These are phyloP conservation scores for Pogonomyrmex californicus DNA, from an alignment of 1,140 invertebrate genomes.

Conservation along the genomic window DNA sequence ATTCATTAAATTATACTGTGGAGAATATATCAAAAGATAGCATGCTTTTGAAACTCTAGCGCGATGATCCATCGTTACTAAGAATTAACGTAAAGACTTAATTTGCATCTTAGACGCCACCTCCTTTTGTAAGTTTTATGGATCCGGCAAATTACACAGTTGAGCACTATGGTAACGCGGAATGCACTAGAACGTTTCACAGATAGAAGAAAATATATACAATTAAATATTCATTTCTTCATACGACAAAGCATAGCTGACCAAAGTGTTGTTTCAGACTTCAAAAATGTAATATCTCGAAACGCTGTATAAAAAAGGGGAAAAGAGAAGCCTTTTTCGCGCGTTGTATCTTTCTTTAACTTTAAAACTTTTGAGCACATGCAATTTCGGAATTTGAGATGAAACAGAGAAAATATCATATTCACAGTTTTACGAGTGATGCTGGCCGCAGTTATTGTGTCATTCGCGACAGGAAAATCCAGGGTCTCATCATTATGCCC, in stretches of 20 bases:
- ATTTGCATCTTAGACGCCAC: background rate
- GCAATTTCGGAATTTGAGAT: constrained; percentile 34
- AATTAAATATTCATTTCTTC: constrained; percentile 3
- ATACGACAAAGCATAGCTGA: background rate
- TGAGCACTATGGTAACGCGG: background rate
- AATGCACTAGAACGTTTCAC: constrained; percentile 12
- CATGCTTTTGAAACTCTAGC: background rate
- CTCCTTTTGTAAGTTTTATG: constrained; percentile 5
- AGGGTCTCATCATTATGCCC: constrained; percentile 36
- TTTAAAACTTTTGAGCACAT: constrained; percentile 25
- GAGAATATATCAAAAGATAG: background rate
- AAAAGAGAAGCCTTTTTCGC: background rate
- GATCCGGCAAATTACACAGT: background rate
- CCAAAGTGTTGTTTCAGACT: constrained; percentile 1
- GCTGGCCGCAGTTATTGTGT: constrained; percentile 15
- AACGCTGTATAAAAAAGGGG: background rate
- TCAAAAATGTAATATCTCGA: background rate
- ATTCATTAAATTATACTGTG: background rate
- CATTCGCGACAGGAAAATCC: constrained; percentile 37
- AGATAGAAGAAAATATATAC: background rate
- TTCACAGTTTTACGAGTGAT: background rate
- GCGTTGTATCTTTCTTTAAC: background rate
- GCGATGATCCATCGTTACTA: background rate
- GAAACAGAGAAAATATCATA: constrained; percentile 16
- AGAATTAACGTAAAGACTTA: constrained; percentile 7